Base-by-base conservation (phyloP, 2,797 vertebrate genomes). In the Parauchenoglanis punctatus region DNA sequence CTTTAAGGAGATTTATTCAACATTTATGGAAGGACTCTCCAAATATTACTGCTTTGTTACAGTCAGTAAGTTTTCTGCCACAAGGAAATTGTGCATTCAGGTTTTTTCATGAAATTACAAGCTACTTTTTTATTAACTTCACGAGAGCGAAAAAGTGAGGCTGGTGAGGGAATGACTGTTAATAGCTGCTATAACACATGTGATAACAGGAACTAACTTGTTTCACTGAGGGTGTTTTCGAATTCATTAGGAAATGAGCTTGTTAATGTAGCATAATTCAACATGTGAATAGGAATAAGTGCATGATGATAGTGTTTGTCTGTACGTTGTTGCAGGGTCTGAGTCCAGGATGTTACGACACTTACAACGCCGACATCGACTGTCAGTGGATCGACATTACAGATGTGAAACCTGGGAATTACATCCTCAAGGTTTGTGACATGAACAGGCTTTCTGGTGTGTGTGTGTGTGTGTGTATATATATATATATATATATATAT, bases 321-420 rank as follows among this genome's bases (percentile, higher is more conserved):
- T 65, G 49, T 77, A 17, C 80, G 25, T 70, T 90, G 84, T 94
- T 88, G 90, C 90, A 99, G 99, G 99, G 99, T 58, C 92, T 99
- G 93, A 99, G 98, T 87, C 98, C 99, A 84, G 99, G 99, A 86
- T 99, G 99, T 92, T 99, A 99, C 0, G 99, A 99, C 90, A 99
- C 98, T 70, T 99, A 99, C 89, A 99, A 98, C 63, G 99, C 99
- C 82, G 98, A 99, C 93, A 99, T 99, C 87, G 98, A 99, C 93
- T 99, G 98, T 93, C 98, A 99, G 81, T 99, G 98, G 98, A 98
- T 99, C 90, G 98, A 99, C 92, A 99, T 99, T 92, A 99, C 98
- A 92, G 98, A 99, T 90, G 97, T 99, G 88, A 96, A 98, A 91
- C 97, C 98, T 94, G 98, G 98, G 92, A 97, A 98, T 93, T 99